Percentiles rank a stretch among this genome's conserved stretches.
phyloP scores from a whole-genome alignment of 1,140 invertebrate species.

The Bathynomus jamesi region DNA sequence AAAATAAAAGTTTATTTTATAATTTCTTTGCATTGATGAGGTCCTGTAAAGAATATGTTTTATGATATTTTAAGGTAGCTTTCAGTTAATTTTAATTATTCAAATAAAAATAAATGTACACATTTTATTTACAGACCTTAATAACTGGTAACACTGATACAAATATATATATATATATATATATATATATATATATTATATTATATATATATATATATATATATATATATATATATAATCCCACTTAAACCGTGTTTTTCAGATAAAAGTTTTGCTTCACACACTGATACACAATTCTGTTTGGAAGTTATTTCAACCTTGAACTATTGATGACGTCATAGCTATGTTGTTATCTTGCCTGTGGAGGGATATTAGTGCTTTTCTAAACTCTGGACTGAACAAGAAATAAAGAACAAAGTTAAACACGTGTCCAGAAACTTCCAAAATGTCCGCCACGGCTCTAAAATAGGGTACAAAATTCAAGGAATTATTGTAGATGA shows the following conservation, averaged over 20 bases:
- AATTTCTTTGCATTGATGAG: no score
- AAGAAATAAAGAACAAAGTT: constrained; percentile 36
- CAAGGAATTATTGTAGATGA: constrained; percentile 11
- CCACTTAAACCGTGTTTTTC: neutral
- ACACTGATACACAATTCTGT: no score
- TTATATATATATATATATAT: neutral
- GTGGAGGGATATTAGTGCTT: constrained; percentile 16
- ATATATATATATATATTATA: neutral
- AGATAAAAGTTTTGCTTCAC: no score
- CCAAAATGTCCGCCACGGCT: constrained; percentile 29
- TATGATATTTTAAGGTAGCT: no score
- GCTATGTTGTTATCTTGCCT: neutral
- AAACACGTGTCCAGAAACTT: constrained; percentile 36
- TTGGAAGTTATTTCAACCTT: neutral
- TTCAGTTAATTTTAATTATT: no score
- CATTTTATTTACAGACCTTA: no score
- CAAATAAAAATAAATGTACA: no score
- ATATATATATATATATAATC: neutral
- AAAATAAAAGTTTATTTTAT: no score
- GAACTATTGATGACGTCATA: neutral
- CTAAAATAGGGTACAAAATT: constrained; percentile 21
- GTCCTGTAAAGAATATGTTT: no score
- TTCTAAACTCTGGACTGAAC: constrained; percentile 34
- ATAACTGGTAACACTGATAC: no score
- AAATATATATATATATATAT: neutral